Evolutionary conservation across 2,113 vertebrate species (phyloP), one percentile per base, ranked within the genome.

Genomic region (Podarcis raffonei): DNA sequence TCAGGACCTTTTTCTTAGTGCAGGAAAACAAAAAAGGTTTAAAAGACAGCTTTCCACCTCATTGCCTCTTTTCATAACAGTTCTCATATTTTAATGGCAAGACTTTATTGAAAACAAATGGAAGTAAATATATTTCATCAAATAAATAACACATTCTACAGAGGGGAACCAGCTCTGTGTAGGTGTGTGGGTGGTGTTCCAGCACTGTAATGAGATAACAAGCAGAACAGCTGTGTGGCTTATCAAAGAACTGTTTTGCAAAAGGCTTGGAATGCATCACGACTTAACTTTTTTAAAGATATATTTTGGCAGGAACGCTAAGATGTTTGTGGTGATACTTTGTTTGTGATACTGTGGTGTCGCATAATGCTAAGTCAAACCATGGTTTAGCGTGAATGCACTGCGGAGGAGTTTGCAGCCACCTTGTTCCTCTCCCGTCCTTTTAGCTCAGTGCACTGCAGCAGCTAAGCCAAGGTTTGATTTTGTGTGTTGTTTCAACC

Each of bases 1-100:
- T 23, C 35, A 69, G 84, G 87, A 84, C 83, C 94, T 90, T 88
- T 84, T 92, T n/a, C 20, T 35, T 20, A n/a, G 87, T 92, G 82
- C 80, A 90, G 77, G 89, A 84, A 92, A 93, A 87, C 88, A 92
- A 94, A 62, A 62, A 89, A 95, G 95, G 94, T 96, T 95, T 87
- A 94, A 95, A 95, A 96, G 89, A 94, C 77, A 90, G 90, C 95
- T 97, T 96, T 96, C 94, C 75, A 91, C 94, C 91, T 95, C 94
- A 93, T 87, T 96, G 90, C 90, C 95, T 91, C 93, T 95, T 96
- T 96, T 95, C 89, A 92, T 89, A 95, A 94, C 74, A 89, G 83
- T 92, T 80, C 88, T 95, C 2, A 0, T 94, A 93, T 72, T 86
- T 95, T 85, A 92, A 6, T 82, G 76, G 72, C 42, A 93, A 85